These are phyloP conservation scores for Gnathonemus echidnorhynchus DNA, from an alignment of 2,113 vertebrate species.

Conservation along the genomic window DNA sequence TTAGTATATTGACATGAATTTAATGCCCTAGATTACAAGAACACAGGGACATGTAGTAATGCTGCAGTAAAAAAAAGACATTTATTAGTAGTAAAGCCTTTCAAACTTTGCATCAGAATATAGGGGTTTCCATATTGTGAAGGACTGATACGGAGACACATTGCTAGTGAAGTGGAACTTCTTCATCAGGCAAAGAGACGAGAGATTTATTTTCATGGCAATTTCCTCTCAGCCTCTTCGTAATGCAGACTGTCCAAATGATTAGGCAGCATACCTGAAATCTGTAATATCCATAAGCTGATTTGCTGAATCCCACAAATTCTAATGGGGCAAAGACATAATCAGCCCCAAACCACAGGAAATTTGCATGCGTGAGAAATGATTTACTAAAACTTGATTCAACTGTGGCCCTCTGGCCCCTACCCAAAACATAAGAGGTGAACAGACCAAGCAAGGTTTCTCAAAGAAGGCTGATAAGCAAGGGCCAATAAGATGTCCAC, in stretches of 20 bases:
- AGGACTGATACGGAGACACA: neutral
- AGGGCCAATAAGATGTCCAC: neutral
- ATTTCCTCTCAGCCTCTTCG: neutral
- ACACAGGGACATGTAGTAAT: constrained; percentile 58
- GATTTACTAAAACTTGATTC: neutral
- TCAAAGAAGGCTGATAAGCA: neutral
- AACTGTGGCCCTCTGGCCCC: neutral
- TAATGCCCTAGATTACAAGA: constrained; percentile 62
- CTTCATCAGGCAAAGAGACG: neutral
- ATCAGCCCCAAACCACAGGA: neutral
- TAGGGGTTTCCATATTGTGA: neutral
- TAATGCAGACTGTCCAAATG: neutral
- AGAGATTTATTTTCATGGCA: neutral
- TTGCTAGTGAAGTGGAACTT: neutral
- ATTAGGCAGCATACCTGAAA: neutral
- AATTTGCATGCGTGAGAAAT: neutral
- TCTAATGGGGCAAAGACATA: neutral
- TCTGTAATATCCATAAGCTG: neutral
- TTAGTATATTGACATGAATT: constrained; percentile 65
- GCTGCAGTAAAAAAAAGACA: constrained; percentile 65
- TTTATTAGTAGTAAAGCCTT: constrained; percentile 57
- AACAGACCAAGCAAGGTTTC: neutral
- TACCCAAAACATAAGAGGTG: neutral
- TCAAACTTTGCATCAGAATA: neutral
- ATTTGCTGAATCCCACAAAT: neutral